Evolutionary conservation across 2,888 invertebrate species (phyloP).

Genomic region (Bedellia somnulentella): DNA sequence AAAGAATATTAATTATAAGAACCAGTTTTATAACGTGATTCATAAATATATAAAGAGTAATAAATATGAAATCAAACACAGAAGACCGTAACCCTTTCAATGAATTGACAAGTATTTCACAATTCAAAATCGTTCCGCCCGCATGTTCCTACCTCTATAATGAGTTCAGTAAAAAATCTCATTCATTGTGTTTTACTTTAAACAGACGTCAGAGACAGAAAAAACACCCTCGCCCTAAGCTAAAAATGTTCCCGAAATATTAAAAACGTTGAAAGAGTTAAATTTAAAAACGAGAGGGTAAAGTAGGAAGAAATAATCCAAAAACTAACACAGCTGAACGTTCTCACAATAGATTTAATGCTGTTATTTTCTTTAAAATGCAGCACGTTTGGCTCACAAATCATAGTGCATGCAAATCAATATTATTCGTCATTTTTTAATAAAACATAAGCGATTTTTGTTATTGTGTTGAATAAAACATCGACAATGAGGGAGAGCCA

Average conservation of each 20-base stretch:
- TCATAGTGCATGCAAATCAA: too few species aligned
- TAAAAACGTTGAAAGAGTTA: conserved; percentile 61
- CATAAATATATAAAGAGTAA: too few species aligned
- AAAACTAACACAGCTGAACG: conserved; percentile 54
- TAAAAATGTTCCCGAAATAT: conserved; percentile 52
- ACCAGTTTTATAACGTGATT: too few species aligned
- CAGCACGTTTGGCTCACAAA: too few species aligned
- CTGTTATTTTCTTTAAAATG: too few species aligned
- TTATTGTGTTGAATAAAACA: conserved; percentile 1
- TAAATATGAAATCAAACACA: too few species aligned
- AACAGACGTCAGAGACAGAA: conserved; percentile 9
- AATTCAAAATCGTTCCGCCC: conserved; percentile 22
- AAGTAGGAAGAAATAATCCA: conserved; percentile 44
- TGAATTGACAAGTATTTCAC: too few species aligned
- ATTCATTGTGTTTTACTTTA: conserved; percentile 19
- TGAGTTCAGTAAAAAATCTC: conserved; percentile 1
- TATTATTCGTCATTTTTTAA: too few species aligned
- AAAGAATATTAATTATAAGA: too few species aligned
- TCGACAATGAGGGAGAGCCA: conserved; percentile 34
- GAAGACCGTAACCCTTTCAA: too few species aligned
- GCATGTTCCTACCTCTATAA: conserved; percentile 14
- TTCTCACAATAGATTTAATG: conserved; percentile 19
- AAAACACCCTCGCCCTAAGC: conserved; percentile 41
- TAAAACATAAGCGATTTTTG: too few species aligned
- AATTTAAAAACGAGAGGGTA: conserved; percentile 54